phyloP scores from a whole-genome alignment of 2,113 vertebrate species.

The Lophura nycthemera region DNA sequence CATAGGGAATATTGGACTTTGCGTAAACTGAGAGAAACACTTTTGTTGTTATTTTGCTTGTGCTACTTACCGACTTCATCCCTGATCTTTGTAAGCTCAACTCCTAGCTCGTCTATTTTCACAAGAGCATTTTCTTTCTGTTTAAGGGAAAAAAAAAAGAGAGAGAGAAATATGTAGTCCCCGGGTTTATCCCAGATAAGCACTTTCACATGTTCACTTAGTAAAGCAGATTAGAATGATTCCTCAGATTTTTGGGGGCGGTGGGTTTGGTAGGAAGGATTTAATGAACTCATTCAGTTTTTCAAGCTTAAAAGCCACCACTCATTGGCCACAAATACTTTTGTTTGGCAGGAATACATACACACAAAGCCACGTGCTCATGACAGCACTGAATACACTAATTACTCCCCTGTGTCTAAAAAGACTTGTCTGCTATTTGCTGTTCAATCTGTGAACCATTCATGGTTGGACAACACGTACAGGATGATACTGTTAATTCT shows the following conservation, averaged over 20 bases:
- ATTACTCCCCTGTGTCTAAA: background rate
- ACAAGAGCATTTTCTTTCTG: slow-evolving; percentile 90
- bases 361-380: fast-evolving
- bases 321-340: background rate
- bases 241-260: background rate
- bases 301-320: background rate
- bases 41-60: background rate
- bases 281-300: slow-evolving; percentile 24
- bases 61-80: slow-evolving; percentile 96
- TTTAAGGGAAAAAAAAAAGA: slow-evolving; percentile 62
- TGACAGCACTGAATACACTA: background rate
- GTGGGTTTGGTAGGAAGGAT: background rate
- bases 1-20: background rate
- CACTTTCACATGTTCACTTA: slow-evolving; percentile 56
- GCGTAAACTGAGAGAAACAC: slow-evolving; percentile 25
- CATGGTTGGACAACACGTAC: background rate
- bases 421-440: background rate
- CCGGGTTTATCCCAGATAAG: slow-evolving; percentile 50
- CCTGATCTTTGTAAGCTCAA: slow-evolving; percentile 91
- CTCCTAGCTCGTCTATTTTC: slow-evolving; percentile 90
- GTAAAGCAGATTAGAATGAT: slow-evolving; percentile 49
- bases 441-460: background rate
- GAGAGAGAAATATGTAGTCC: slow-evolving; percentile 58
- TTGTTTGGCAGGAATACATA: background rate
- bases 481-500: background rate